Evolutionary conservation across 1,140 invertebrate species (phyloP).

Genomic region (Aphaenogaster ashmeadi): DNA sequence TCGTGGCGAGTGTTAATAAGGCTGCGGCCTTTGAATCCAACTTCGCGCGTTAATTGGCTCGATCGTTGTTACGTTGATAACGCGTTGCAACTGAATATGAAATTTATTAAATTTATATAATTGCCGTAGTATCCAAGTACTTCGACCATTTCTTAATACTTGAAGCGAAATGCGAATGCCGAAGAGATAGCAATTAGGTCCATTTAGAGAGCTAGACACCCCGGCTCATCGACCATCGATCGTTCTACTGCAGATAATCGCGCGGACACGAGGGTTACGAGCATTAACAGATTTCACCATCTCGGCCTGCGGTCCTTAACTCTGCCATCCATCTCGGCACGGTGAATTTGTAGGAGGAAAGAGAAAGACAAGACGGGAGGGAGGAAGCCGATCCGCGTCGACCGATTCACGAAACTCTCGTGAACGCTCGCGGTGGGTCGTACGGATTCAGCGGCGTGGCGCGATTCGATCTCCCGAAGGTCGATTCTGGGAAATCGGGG

Average conservation of each 20-base stretch:
- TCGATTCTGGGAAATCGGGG: conserved; percentile 79
- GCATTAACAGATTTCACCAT: conserved; percentile 49
- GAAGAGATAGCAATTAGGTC: conserved; percentile 8
- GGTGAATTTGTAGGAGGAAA: conserved; percentile 32
- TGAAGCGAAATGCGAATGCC: background rate
- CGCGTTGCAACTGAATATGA: background rate
- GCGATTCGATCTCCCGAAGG: conserved; percentile 77
- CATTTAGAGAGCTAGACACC: background rate
- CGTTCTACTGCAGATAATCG: conserved; percentile 42
- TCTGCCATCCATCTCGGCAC: conserved; percentile 63
- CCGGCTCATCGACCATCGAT: conserved; percentile 8
- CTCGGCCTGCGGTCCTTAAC: conserved; percentile 60
- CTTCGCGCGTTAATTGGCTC: conserved; percentile 29
- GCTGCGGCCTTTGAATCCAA: background rate
- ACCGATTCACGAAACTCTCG: conserved; percentile 67
- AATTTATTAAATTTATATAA: background rate
- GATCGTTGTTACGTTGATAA: conserved; percentile 7
- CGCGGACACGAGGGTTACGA: conserved; percentile 21
- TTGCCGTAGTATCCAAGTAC: background rate
- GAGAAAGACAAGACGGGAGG: conserved; percentile 40
- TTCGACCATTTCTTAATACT: background rate
- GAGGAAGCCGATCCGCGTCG: conserved; percentile 55
- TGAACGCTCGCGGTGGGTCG: conserved; percentile 73
- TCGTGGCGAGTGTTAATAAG: conserved; percentile 22
- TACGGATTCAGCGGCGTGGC: conserved; percentile 56